Conservation (phyloP, 2,113 vertebrate species). For the Callaeas wilsoni region DNA sequence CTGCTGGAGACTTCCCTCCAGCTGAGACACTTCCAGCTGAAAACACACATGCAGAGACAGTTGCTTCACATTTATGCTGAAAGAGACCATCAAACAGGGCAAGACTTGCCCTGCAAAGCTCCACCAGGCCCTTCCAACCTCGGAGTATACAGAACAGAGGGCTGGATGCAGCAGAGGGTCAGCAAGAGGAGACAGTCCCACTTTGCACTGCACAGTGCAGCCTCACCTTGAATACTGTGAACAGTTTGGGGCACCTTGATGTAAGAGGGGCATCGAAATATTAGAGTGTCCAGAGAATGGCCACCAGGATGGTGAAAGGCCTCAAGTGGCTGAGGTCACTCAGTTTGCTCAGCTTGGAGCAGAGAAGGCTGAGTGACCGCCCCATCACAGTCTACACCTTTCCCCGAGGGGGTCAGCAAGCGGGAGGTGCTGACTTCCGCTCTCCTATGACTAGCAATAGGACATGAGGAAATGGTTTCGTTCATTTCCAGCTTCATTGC, state of each 20-base stretch:
- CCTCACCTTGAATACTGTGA: background rate
- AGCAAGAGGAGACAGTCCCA: background rate
- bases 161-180: background rate
- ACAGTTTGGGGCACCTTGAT: background rate
- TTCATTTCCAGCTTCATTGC: background rate
- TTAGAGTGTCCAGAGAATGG: background rate
- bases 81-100: background rate
- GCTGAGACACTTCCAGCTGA: slow-evolving; percentile 94
- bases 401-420: fast-evolving
- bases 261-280: background rate
- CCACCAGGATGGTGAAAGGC: background rate
- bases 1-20: slow-evolving; percentile 96
- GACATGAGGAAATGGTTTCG: background rate
- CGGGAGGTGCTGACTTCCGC: background rate
- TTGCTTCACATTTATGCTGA: background rate
- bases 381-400: background rate
- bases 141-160: background rate
- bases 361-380: background rate
- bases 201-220: background rate
- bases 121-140: background rate
- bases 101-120: background rate
- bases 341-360: background rate
- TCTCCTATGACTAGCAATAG: fast-evolving
- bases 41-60: background rate
- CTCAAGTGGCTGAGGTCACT: background rate